Conservation (phyloP, 2,797 vertebrate genomes). For the Zalophus californianus region DNA sequence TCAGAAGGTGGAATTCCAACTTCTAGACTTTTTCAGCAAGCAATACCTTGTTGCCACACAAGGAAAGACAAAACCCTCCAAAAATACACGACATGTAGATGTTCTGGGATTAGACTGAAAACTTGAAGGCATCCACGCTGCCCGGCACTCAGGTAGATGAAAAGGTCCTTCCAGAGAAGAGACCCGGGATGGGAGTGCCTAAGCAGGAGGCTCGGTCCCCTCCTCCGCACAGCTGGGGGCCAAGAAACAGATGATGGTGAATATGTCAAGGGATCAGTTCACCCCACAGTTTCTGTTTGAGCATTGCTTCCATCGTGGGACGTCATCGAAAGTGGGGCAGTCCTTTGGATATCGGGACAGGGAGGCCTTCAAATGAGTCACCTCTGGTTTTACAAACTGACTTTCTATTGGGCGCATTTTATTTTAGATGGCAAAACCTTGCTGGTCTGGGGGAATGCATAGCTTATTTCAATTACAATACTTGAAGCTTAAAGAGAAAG, state of each 20-base stretch:
- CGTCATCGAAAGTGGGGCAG: slow-evolving; percentile 55
- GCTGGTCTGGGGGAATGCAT: not conserved
- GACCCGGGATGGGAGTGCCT: not conserved
- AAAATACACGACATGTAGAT: not conserved
- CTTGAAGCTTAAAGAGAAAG: not conserved
- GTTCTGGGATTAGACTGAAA: not conserved
- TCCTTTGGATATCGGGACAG: not conserved
- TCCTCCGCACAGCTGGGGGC: not conserved
- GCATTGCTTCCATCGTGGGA: not conserved
- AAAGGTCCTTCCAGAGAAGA: not conserved
- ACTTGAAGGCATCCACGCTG: not conserved
- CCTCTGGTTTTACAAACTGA: not conserved
- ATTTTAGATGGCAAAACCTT: not conserved
- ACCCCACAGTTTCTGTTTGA: slow-evolving; percentile 30
- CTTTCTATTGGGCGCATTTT: not conserved
- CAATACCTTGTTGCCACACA: not conserved
- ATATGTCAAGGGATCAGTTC: not conserved
- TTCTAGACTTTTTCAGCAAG: not conserved
- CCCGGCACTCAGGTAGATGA: not conserved
- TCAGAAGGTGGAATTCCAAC: not conserved
- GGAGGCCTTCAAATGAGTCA: not conserved
- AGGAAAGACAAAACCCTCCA: not conserved
- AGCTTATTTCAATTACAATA: not conserved
- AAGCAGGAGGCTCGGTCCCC: not conserved
- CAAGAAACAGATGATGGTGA: slow-evolving; percentile 58